A percentile compares a stretch with the other conserved stretches of the same genome.
These are phyloP conservation scores for Falco berigora DNA, from an alignment of 2,797 vertebrate species.

Conservation along the genomic window DNA sequence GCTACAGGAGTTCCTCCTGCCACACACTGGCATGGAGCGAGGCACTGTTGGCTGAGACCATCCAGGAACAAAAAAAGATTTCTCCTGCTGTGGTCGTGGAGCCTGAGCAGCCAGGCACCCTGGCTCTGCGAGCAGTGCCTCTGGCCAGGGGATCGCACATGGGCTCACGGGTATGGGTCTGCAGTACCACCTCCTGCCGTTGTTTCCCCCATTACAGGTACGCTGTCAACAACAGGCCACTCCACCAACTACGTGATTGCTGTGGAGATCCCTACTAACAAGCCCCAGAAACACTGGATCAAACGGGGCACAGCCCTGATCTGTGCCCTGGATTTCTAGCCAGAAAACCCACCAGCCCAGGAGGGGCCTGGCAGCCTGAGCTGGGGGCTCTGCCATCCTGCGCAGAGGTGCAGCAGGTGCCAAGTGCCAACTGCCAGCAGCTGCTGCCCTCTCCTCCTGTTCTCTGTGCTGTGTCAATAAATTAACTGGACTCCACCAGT, in stretches of 20 bases:
- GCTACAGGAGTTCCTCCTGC: not conserved
- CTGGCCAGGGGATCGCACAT: not conserved
- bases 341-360: not conserved
- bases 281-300: conserved; percentile 84
- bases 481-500: not conserved
- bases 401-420: not conserved
- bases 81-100: not conserved
- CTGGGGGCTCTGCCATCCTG: fast-evolving
- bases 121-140: not conserved
- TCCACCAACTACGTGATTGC: conserved; percentile 89
- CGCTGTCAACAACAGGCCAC: conserved; percentile 85
- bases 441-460: not conserved
- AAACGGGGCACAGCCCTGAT: conserved; percentile 87
- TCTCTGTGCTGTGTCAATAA: not conserved
- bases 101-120: not conserved
- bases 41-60: too few relatives aligned
- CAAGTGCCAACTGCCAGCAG: too few relatives aligned
- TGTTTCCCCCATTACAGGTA: conserved; percentile 69
- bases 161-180: too few relatives aligned
- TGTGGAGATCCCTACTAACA: conserved; percentile 82
- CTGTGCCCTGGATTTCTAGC: conserved; percentile 87
- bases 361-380: not conserved
- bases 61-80: not conserved
- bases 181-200: not conserved
- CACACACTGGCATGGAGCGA: fast-evolving